phyloP scores from a whole-genome alignment of 1,140 invertebrate genomes.

The Harlomillsia oculata region DNA sequence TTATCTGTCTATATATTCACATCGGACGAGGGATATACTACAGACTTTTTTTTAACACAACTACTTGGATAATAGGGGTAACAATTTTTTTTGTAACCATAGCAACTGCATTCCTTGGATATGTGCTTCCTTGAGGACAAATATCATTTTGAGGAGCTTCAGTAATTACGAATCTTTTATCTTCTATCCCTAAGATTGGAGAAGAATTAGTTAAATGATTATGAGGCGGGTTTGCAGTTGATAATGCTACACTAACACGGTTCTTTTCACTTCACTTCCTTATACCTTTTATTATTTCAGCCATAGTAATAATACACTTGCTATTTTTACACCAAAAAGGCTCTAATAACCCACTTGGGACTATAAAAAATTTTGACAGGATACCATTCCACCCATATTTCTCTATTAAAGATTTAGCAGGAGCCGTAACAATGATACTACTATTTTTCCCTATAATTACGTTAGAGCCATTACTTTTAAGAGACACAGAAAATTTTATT shows the following conservation, averaged over 20 bases:
- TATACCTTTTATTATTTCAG: slow-evolving; percentile 54
- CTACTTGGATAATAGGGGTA: slow-evolving; percentile 48
- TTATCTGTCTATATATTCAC: slow-evolving; percentile 39
- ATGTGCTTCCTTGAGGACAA: slow-evolving; percentile 59
- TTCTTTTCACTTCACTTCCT: slow-evolving; percentile 63
- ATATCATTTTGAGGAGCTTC: slow-evolving; percentile 62
- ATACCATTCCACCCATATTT: slow-evolving; percentile 46
- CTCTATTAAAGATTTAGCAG: slow-evolving; percentile 50
- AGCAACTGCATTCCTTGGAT: slow-evolving; percentile 56
- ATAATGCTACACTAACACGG: slow-evolving; percentile 56
- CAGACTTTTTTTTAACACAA: slow-evolving; percentile 38
- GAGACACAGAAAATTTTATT: slow-evolving; percentile 58
- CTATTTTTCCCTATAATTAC: slow-evolving; percentile 42
- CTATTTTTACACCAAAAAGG: slow-evolving; percentile 52
- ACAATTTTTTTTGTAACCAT: slow-evolving; percentile 52
- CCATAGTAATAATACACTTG: slow-evolving; percentile 51
- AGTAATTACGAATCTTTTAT: slow-evolving; percentile 60
- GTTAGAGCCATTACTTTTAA: slow-evolving; percentile 48
- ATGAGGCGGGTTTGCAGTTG: slow-evolving; percentile 58
- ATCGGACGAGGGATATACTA: slow-evolving; percentile 39
- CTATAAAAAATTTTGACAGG: slow-evolving; percentile 35
- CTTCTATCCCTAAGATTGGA: slow-evolving; percentile 55
- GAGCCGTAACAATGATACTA: slow-evolving; percentile 47
- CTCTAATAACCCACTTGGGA: slow-evolving; percentile 33
- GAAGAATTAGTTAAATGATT: slow-evolving; percentile 51